Base-by-base conservation (phyloP, 2,888 invertebrate species). In the Pandemis corylana region DNA sequence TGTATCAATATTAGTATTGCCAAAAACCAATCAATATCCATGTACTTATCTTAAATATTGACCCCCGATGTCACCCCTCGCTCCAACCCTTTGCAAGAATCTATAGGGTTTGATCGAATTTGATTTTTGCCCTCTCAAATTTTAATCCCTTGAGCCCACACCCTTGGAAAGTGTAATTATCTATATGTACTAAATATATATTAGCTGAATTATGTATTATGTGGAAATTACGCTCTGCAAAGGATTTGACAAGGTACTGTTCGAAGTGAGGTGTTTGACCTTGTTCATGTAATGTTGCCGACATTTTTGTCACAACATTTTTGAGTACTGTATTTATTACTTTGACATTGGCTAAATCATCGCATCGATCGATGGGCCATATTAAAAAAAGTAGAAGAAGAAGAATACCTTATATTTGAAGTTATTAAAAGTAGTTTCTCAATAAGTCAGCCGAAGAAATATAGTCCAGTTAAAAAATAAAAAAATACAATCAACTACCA, bases 51-150 rank as follows among this genome's bases (percentile, higher is more conserved):
- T 77, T 78, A 82, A 81, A 79, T 78, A 76, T 80, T 77, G 77
- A 79, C 80, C 83, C 80, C 77, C 70, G 68, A 79, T 79, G 76
- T 79, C 82, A 77, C 85, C 81, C 79, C 73, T 75, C 77, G 78
- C 71, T 41, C 67, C 76, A 77, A 78, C 76, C 75, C 74, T 71
- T 62, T 56, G 76, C 76, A 78, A 70, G 74, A 68, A 75, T 71
- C 77, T 82, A 83, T 82, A 81, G 82, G 82, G 84, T 80, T 82
- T 82, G 81, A 83, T 84, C 80, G 80, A 76, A 73, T 78, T 82
- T 85, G 90, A 91, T 91, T 91, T 91, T 91, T 91, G 91, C 86
- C 80, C 86, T 89, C 89, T 89, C 87, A 83, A 87, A 90, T 85
- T 84, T 83, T 83, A 76, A 87, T 91, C 92, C 90, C 92, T 80